Percentiles rank a stretch among this genome's conserved stretches.
Evolutionary conservation across 2,113 vertebrate species (phyloP).

Genomic region (Ondatra zibethicus): DNA sequence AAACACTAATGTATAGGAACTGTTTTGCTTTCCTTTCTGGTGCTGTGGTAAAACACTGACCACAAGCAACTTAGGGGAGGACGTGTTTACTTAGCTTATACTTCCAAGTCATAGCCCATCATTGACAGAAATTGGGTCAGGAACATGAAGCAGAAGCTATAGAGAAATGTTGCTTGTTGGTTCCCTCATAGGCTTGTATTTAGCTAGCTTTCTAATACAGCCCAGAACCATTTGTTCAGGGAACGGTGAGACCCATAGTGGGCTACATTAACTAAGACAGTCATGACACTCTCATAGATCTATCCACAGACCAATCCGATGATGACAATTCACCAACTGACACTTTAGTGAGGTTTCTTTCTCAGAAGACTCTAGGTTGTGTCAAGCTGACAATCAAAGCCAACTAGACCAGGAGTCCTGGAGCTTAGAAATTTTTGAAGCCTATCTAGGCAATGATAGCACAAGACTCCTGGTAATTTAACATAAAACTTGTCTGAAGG

Average conservation of each 20-base stretch:
- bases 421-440: not conserved
- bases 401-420: not conserved
- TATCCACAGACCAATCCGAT: not conserved
- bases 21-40: not conserved
- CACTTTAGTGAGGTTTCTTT: not conserved
- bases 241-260: not conserved
- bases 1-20: not conserved
- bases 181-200: not conserved
- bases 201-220: too few species aligned
- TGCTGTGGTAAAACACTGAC: not conserved
- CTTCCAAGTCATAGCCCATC: not conserved
- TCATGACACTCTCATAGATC: not conserved
- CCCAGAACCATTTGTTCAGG: not conserved
- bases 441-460: not conserved
- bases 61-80: not conserved
- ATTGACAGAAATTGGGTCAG: not conserved
- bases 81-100: not conserved
- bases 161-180: not conserved
- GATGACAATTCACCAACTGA: not conserved
- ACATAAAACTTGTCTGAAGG: slow-evolving; percentile 1
- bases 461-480: not conserved
- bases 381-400: not conserved
- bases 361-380: not conserved
- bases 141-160: not conserved
- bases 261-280: not conserved